Evolutionary conservation across 2,888 invertebrate species (phyloP), one percentile per base, ranked within the genome.

Genomic region (Periphyllus acericola): DNA sequence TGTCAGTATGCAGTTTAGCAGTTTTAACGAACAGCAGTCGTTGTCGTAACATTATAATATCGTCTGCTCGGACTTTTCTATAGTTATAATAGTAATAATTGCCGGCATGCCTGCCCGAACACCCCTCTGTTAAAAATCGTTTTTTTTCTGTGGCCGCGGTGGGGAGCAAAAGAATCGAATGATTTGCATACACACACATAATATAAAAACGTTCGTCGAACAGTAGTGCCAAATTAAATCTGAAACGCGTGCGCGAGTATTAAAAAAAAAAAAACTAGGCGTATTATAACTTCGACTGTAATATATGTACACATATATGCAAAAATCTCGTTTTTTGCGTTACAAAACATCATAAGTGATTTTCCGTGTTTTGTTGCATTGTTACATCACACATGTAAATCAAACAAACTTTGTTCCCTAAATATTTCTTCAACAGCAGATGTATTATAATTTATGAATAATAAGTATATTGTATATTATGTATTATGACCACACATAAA

Each of bases 221-320:
- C 84, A 85, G 84, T 85, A 85, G 84, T 78, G 84, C 84, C 84
- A 85, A 85, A 85, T 78, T 85, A 85, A 85, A 85, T 76, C 60
- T 40, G 75, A 21, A 66, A 75, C 75, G 75, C 36, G 40, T 21
- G 6, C 46, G 11, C 71, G 32, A 71, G 25, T 14, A 46, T 71
- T 71, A 71, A 82, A 82, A 71, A 46, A 74, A 36, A 71, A 71
- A 71, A 19, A 60, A 46, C 11, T 5, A 60, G 60, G 60, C 29
- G 32, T 71, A 17, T 55, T 29, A 4, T 21, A 21, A 25, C 66
- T 3, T 14, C 29, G 29, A 6, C 32, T 4, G 25, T 66, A 66
- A n/a, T 68, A 66, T 68, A n/a, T 11, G n/a, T n/a, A 11, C 17
- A 71, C 25, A 29, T 3, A 17, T 36, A 60, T 14, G n/a, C 79